Conservation (phyloP, 2,797 vertebrate species). For the Cercopithecus diana region DNA sequence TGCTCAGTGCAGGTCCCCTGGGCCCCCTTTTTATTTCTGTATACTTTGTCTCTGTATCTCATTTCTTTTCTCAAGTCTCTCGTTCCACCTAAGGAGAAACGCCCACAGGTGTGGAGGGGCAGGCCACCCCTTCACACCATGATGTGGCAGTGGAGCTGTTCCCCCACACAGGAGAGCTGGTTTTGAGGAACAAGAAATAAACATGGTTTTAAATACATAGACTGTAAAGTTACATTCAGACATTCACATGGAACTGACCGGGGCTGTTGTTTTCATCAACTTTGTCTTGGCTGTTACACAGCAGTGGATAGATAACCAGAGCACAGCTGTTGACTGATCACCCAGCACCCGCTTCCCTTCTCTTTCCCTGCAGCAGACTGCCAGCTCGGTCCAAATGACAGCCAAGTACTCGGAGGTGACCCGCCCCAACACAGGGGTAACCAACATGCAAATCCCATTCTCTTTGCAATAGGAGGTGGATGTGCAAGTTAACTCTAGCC, state of each 20-base stretch:
- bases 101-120: no score
- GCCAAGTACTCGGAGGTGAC: neutral
- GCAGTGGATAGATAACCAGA: neutral
- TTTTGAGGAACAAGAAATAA: neutral
- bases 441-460: neutral
- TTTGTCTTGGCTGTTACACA: no score
- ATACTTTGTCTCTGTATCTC: no score
- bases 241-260: no score
- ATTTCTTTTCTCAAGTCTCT: no score
- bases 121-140: no score
- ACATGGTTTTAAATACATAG: neutral
- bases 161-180: neutral
- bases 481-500: neutral
- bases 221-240: neutral
- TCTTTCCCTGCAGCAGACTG: neutral
- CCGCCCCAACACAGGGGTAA: neutral
- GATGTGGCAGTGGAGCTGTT: accelerated
- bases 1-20: no score
- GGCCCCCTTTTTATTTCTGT: no score
- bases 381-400: neutral
- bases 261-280: neutral
- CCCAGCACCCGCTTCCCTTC: neutral
- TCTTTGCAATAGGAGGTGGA: neutral
- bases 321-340: neutral
- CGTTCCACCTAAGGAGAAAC: no score